phyloP scores from a whole-genome alignment of 2,113 vertebrate genomes.

The Dasyornis broadbenti region DNA sequence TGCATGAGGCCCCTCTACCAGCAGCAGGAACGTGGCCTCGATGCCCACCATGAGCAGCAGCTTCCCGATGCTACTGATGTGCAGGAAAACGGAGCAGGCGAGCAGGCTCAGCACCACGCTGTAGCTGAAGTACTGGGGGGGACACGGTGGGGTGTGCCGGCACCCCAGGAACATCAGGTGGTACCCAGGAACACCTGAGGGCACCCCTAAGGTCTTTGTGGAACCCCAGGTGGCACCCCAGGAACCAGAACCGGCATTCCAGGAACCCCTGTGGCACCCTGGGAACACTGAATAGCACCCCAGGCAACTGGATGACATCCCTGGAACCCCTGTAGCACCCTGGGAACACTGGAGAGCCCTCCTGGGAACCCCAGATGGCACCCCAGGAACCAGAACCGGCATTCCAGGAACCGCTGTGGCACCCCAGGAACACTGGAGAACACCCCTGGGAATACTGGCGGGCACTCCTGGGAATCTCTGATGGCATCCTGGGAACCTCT shows the following conservation, averaged over 20 bases:
- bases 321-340: neutral
- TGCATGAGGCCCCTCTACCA: conserved; percentile 90
- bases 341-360: neutral
- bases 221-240: neutral
- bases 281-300: neutral
- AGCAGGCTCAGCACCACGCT: conserved; percentile 90
- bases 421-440: no score
- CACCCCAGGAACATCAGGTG: neutral
- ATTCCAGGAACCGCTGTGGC: neutral
- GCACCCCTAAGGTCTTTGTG: neutral
- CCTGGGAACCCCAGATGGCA: no score
- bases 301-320: neutral
- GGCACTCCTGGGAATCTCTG: neutral
- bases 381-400: no score
- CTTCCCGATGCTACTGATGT: conserved; percentile 96
- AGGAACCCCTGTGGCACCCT: neutral
- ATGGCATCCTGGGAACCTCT: neutral
- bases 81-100: conserved; percentile 95
- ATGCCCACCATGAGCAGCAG: conserved; percentile 89
- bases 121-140: conserved; percentile 88
- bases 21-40: conserved; percentile 85
- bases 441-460: neutral
- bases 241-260: no score
- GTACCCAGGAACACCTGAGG: neutral
- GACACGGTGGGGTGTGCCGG: rapidly evolving